Conservation (phyloP, 1,140 invertebrate species). For the Maniola jurtina region DNA sequence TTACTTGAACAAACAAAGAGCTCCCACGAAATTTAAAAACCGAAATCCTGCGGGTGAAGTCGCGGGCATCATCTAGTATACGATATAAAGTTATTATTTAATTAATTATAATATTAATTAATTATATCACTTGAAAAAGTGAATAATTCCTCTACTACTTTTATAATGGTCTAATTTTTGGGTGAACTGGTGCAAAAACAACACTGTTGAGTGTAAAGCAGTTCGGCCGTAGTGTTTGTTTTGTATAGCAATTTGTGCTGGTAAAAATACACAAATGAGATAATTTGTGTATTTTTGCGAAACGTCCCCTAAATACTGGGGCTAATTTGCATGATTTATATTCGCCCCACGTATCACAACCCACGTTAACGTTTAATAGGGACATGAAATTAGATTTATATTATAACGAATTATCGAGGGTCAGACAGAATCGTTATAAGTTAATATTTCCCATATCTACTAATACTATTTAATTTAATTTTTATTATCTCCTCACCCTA, state of each 20-base stretch:
- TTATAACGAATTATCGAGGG: neutral
- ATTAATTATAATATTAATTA: no score
- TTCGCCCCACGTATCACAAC: constrained; percentile 17
- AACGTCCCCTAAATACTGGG: neutral
- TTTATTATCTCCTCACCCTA: no score
- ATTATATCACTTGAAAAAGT: no score
- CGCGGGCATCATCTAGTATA: no score
- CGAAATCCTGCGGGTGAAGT: no score
- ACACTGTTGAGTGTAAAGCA: no score
- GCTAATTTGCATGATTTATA: constrained; percentile 21
- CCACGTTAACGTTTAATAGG: constrained; percentile 10
- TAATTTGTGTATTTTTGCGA: constrained; percentile 1
- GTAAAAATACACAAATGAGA: constrained; percentile 2
- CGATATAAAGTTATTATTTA: no score
- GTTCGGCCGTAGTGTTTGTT: neutral
- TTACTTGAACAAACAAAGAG: no score
- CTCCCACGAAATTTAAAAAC: no score
- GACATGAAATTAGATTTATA: neutral
- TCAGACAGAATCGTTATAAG: neutral
- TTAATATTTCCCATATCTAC: neutral
- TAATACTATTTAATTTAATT: neutral
- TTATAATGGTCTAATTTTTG: no score
- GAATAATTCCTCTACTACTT: no score
- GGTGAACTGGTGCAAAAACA: no score
- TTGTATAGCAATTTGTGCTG: neutral